Base-by-base conservation (phyloP, 2,888 invertebrate species). In the Oscheius myriophilus region DNA sequence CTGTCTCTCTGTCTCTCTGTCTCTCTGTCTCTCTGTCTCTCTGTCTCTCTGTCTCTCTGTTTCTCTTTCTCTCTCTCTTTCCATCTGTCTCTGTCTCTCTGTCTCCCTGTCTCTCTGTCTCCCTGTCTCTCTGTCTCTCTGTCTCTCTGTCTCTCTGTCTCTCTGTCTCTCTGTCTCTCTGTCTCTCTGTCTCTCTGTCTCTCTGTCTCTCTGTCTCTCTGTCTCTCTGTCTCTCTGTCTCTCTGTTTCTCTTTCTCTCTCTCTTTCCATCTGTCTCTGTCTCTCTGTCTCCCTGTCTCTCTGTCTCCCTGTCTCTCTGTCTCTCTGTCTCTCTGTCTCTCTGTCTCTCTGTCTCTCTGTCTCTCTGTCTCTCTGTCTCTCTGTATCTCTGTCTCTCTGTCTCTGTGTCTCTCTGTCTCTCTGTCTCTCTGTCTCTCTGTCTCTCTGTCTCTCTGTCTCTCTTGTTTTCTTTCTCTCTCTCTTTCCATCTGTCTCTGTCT, bases 401-500 rank as follows among this genome's bases (percentile, higher is more conserved):
- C 25, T 18, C 53, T 53, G 6, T 45, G 25, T 43, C 58, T 45
- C 45, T 43, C 33, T 33, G 4, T 21, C 45, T 7, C 16, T 42
- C 26, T n/a, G 14, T 33, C 53, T 54, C 26, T 54, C 26, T n/a
- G 3, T 26, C 16, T n/a, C 33, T 23, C 26, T 54, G 14, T 53
- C 25, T 18, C 53, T 53, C 25, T 45, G 25, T 43, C 58, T 25
- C 45, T 43, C 16, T 42, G 14, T n/a, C 26, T 33, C 53, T 54
- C 4, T 54, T 54, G n/a, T n/a, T n/a, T n/a, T n/a, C n/a, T n/a
- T n/a, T n/a, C n/a, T n/a, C n/a, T n/a, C n/a, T n/a, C n/a, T n/a
- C n/a, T n/a, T n/a, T n/a, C n/a, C n/a, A n/a, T n/a, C n/a, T 26
- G 72, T 61, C 33, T 4, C 14, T 21, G 18, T 25, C 26, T n/a